A percentile compares a stretch with the other conserved stretches of the same genome.
These are phyloP conservation scores for Proteles cristata DNA, from an alignment of 2,113 vertebrate genomes.

Conservation along the genomic window DNA sequence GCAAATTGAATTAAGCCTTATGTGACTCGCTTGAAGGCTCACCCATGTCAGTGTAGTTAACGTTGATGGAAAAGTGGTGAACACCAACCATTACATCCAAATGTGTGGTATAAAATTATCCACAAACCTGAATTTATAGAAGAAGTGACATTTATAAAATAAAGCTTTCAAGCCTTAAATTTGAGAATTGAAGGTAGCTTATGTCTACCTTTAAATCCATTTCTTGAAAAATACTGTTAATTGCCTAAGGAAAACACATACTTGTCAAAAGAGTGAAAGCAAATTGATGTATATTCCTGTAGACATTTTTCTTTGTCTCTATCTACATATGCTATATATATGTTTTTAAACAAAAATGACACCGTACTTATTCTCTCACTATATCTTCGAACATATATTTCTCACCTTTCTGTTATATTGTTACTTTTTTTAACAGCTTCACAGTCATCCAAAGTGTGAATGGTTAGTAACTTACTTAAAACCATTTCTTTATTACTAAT, in stretches of 20 bases:
- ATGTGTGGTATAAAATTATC: neutral
- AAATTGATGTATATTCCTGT: neutral
- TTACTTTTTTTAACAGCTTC: neutral
- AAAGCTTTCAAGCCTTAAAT: constrained; percentile 14
- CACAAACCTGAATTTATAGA: neutral
- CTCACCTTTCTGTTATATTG: neutral
- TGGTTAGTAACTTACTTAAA: neutral
- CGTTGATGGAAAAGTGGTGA: neutral
- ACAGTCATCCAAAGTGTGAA: neutral
- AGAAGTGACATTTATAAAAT: neutral
- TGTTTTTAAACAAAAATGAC: neutral
- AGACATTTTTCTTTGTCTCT: neutral
- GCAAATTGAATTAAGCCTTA: neutral
- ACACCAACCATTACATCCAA: neutral
- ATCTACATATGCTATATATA: neutral
- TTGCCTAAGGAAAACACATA: neutral
- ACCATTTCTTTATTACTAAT: neutral
- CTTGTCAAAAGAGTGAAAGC: constrained; percentile 3
- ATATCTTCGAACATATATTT: neutral
- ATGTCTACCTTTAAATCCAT: constrained; percentile 27
- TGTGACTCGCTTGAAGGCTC: neutral
- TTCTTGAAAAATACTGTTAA: constrained; percentile 41
- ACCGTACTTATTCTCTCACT: neutral
- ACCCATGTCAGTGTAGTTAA: neutral
- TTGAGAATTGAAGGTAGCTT: neutral